Conservation (phyloP, 2,113 vertebrate genomes). For the Brachyhypopomus occidentalis region DNA sequence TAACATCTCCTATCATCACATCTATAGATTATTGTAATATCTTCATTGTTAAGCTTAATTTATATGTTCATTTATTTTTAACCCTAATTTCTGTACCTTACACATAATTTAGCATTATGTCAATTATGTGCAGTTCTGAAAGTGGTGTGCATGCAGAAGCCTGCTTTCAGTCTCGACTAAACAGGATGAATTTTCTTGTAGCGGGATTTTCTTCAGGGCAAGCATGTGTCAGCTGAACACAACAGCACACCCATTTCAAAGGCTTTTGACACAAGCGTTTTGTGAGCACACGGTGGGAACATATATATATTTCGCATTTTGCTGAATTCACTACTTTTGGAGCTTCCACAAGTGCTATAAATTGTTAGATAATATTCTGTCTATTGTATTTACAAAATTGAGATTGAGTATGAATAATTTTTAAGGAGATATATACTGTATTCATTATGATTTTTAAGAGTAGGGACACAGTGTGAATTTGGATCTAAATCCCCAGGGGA, state of each 20-base stretch:
- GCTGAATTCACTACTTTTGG: background rate
- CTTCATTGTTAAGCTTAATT: no score
- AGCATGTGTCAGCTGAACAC: conserved; percentile 1
- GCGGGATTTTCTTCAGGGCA: background rate
- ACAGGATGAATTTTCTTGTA: background rate
- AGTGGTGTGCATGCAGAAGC: background rate
- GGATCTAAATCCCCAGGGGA: background rate
- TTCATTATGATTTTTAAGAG: background rate
- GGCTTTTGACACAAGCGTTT: background rate
- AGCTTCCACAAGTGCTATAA: background rate
- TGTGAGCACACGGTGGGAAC: background rate
- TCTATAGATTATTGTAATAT: no score
- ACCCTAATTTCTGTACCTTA: background rate
- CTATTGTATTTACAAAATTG: background rate
- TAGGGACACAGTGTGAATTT: background rate
- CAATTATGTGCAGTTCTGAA: background rate
- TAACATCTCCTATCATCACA: no score
- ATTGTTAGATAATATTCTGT: background rate
- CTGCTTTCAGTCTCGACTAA: background rate
- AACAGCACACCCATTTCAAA: background rate
- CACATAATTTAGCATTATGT: background rate
- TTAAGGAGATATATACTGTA: background rate
- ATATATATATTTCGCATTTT: background rate
- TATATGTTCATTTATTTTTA: background rate
- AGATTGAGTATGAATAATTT: background rate